Evolutionary conservation across 2,113 vertebrate genomes (phyloP).

Genomic region (Sinocyclocheilus anshuiensis): DNA sequence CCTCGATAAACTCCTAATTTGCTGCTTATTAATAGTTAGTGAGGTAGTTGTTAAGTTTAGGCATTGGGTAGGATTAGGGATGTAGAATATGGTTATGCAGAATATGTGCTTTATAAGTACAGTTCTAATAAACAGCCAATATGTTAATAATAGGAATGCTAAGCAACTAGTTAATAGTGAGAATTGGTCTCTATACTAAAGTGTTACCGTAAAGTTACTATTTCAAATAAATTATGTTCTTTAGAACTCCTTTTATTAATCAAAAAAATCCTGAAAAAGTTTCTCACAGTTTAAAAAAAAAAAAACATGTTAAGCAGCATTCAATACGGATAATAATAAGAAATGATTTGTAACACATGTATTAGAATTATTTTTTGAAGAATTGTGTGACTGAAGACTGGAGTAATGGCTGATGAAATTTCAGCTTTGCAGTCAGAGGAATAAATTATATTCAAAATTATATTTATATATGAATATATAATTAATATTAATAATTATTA

Average conservation of each 20-base stretch:
- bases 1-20: too few relatives aligned
- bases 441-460: background rate
- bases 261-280: background rate
- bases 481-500: too few relatives aligned
- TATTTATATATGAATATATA: too few relatives aligned
- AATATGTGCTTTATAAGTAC: too few relatives aligned
- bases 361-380: background rate
- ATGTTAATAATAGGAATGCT: too few relatives aligned
- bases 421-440: background rate
- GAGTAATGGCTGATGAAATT: background rate
- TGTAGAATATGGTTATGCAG: too few relatives aligned
- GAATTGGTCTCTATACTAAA: too few relatives aligned
- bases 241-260: background rate
- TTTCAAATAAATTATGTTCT: background rate
- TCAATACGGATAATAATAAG: background rate
- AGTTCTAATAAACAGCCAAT: too few relatives aligned
- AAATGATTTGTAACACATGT: background rate
- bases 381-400: background rate
- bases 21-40: too few relatives aligned
- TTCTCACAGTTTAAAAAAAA: background rate
- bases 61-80: too few relatives aligned
- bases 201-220: background rate
- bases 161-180: too few relatives aligned
- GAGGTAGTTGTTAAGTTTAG: too few relatives aligned
- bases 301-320: background rate